Evolutionary conservation across 2,888 invertebrate genomes (phyloP), one percentile per base, ranked within the genome.

Genomic region (Cantharis flavilabris): DNA sequence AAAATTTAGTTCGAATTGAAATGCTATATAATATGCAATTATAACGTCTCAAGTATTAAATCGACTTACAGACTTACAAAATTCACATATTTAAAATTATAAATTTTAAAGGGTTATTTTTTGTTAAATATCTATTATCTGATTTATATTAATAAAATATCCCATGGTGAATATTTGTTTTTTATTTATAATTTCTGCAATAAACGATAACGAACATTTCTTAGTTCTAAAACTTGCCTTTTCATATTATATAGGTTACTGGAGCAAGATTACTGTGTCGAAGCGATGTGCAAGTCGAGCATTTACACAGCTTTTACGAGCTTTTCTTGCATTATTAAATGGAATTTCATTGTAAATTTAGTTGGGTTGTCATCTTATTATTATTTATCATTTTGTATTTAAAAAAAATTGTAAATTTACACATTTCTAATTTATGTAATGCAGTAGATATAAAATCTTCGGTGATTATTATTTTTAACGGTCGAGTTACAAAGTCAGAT

Each of bases 271-370:
- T 74, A 74, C 70, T 74, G 74, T 74, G 74, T 71, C 75, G 71
- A 33, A 70, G 23, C 33, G 71, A 75, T 70, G 71, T 70, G 70
- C 64, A 75, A 70, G 30, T 14, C 33, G 70, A 75, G 70, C 65
- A 70, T 73, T 70, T 62, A 69, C 70, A 30, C 70, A 72, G 76
- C 70, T 72, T 76, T 76, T 69, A 69, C 70, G 71, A 77, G 73
- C 71, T 73, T 67, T 49, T 30, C 69, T 65, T 77, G 73, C 73
- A 77, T 77, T 77, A 77, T 77, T 77, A 77, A 73, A 71, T 71
- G 71, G 74, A 74, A 28, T 74, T 77, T 73, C 69, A 62, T 69
- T 70, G 67, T 76, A 73, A 30, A 67, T 70, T 63, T 72, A 69
- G 16, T 14, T 64, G 30, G 70, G 65, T 72, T 76, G 72, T 30